Evolutionary conservation across 2,888 invertebrate genomes (phyloP).

Genomic region (Cryptocephalus moraei): DNA sequence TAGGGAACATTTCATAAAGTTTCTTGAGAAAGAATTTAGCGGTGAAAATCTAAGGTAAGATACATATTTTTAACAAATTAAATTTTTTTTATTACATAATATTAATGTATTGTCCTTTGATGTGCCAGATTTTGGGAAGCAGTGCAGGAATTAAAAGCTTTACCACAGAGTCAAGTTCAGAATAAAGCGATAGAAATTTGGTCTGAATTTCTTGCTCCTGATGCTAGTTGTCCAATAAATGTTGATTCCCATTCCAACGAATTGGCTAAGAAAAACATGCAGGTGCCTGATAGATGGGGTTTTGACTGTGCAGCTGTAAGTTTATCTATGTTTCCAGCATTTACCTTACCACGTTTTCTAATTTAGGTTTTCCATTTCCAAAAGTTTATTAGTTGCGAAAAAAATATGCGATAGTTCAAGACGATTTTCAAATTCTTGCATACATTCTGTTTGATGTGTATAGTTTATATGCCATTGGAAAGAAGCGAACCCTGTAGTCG

Average conservation of each 20-base stretch:
- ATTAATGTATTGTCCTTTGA: too few relatives aligned
- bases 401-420: too few relatives aligned
- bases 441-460: too few relatives aligned
- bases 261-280: constrained; percentile 69
- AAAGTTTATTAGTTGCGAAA: too few relatives aligned
- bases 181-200: constrained; percentile 78
- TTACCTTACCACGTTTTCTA: constrained; percentile 1
- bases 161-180: constrained; percentile 77
- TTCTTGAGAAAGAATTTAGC: constrained; percentile 96
- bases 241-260: constrained; percentile 90
- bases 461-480: too few relatives aligned
- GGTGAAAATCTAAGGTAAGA: constrained; percentile 93
- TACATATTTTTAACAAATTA: constrained; percentile 6
- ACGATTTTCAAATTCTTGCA: too few relatives aligned
- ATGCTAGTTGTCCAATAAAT: constrained; percentile 94
- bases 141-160: constrained; percentile 81
- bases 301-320: constrained; percentile 95
- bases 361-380: too few relatives aligned
- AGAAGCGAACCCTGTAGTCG: too few relatives aligned
- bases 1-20: constrained; percentile 89
- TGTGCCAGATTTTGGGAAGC: constrained; percentile 82
- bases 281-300: constrained; percentile 80
- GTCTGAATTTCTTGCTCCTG: constrained; percentile 86
- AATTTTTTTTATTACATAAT: not conserved
- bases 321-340: constrained; percentile 13